Evolutionary conservation across 2,888 invertebrate genomes (phyloP), one percentile per base, ranked within the genome.

Genomic region (Rambutsinella grinnellia): DNA sequence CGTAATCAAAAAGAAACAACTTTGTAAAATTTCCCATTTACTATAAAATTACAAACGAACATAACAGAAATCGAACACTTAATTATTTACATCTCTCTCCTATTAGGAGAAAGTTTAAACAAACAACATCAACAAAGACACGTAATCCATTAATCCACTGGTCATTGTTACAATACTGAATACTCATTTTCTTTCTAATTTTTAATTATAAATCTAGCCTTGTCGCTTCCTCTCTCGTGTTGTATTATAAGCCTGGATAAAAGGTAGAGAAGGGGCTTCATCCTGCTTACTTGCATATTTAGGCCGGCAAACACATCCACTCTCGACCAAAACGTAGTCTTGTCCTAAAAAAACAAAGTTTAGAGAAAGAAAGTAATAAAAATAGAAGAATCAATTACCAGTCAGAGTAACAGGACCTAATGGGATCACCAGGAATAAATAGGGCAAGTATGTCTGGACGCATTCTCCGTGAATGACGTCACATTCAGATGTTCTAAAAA

Each of bases 241-340:
- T 3, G 72, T 60, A 44, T 71, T 80, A 46, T 78, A 78, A 17
- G 66, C 74, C 51, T 81, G 81, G 51, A 82, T 81, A 53, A 82
- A 83, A 6, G 84, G 83, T 17, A 83, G 71, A 36, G 82, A 82
- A 27, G 83, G 82, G 13, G 81, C 80, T 19, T 81, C 78, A 60
- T 82, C 82, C 28, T 79, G 58, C 27, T 72, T 79, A 44, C 75
- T 79, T 3, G 85, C 85, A 77, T 86, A 86, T 85, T 92, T 92
- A 27, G 92, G 91, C 84, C 90, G 89, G 87, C 96, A 96, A 27
- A 95, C 94, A 86, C 96, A 96, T n/a, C 96, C 96, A 84, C 94
- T 95, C 87, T 96, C 96, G 26, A 96, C 95, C 61, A 96, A 89
- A n/a, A 96, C 95, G 87, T 96, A 96, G 87, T 96, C 96, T 87